Evolutionary conservation across 2,113 vertebrate genomes (phyloP).

Genomic region (Clinocottus analis): DNA sequence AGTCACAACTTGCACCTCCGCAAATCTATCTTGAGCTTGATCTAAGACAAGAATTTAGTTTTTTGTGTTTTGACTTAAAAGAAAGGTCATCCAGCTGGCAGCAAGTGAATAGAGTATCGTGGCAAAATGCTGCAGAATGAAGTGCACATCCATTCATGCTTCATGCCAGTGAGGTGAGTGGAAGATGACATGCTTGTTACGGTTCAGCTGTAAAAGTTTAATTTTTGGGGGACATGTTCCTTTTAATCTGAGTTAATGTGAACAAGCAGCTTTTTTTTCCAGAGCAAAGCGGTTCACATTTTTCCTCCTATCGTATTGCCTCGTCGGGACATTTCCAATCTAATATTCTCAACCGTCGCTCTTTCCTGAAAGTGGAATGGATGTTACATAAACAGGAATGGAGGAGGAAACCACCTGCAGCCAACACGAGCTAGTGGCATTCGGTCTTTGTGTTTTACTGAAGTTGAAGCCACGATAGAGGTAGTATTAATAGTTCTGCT

Average conservation of each 20-base stretch:
- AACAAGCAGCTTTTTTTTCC: slow-evolving; percentile 16
- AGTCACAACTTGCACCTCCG: slow-evolving; percentile 28
- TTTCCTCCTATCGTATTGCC: background rate
- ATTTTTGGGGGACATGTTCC: background rate
- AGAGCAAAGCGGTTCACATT: background rate
- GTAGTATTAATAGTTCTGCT: slow-evolving; percentile 69
- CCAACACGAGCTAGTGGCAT: slow-evolving; percentile 35
- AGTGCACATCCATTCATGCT: background rate
- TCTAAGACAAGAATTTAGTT: slow-evolving; percentile 20
- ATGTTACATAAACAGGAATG: slow-evolving; percentile 67
- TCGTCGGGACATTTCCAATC: slow-evolving; percentile 16
- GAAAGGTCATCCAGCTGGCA: slow-evolving; percentile 34
- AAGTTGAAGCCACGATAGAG: slow-evolving; percentile 29
- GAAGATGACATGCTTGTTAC: background rate
- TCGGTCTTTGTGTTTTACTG: slow-evolving; percentile 27
- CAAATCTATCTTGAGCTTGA: slow-evolving; percentile 26
- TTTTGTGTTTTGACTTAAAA: slow-evolving; percentile 33
- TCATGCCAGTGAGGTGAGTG: background rate
- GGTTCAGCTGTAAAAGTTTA: background rate
- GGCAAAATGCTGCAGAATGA: slow-evolving; percentile 15
- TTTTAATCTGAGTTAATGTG: slow-evolving; percentile 10
- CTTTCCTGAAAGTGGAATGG: slow-evolving; percentile 31
- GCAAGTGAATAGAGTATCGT: slow-evolving; percentile 26
- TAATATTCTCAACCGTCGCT: background rate
- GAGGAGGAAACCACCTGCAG: slow-evolving; percentile 53